A percentile compares a stretch with the other conserved stretches of the same genome.
Evolutionary conservation across 2,888 invertebrate species (phyloP).

Genomic region (Gisinianus flammeolus): DNA sequence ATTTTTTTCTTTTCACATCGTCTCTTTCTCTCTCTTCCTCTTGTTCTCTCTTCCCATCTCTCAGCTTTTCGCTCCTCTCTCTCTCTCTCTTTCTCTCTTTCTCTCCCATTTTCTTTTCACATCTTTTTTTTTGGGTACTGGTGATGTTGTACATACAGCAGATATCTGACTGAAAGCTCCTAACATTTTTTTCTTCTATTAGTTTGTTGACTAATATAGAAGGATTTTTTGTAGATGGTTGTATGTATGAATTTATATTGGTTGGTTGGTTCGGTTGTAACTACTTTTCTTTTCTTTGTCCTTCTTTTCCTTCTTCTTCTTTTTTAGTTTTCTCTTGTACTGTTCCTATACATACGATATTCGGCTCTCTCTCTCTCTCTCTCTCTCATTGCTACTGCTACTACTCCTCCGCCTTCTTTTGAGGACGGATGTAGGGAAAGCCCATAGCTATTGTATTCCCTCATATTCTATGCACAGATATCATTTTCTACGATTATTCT

Average conservation of each 20-base stretch:
- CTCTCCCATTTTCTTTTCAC: background rate
- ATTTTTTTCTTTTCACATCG: slow-evolving; percentile 38
- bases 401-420: background rate
- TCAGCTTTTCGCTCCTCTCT: slow-evolving; percentile 24
- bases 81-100: slow-evolving; percentile 2
- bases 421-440: slow-evolving; percentile 11
- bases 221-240: background rate
- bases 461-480: slow-evolving; percentile 37
- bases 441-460: slow-evolving; percentile 17
- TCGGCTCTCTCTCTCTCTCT: too few relatives aligned
- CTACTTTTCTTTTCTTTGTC: background rate
- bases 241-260: background rate
- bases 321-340: background rate
- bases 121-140: background rate
- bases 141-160: background rate
- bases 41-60: slow-evolving; percentile 31
- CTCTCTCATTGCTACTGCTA: background rate
- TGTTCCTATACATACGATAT: too few relatives aligned
- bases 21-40: slow-evolving; percentile 30
- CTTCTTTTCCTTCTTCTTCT: background rate
- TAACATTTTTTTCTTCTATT: background rate
- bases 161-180: background rate
- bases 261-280: background rate
- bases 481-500: slow-evolving; percentile 52
- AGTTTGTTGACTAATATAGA: background rate